A percentile compares a stretch with the other conserved stretches of the same genome.
phyloP scores from a whole-genome alignment of 1,140 invertebrate genomes.

The Listronotus bonariensis region DNA sequence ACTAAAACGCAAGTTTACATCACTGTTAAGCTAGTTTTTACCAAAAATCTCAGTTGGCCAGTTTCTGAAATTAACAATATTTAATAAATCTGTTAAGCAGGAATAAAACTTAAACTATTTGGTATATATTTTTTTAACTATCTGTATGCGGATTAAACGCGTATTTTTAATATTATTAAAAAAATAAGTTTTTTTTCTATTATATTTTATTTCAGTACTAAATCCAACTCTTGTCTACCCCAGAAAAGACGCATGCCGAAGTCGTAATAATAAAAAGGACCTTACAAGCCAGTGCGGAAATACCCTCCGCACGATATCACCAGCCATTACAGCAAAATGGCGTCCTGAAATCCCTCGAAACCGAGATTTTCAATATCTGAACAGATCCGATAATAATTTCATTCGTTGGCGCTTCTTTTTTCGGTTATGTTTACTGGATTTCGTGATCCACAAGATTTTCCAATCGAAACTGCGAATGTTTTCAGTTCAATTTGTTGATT shows the following conservation, averaged over 20 bases:
- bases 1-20: too few species aligned
- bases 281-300: conserved; percentile 20
- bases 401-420: conserved; percentile 26
- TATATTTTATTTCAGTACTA: not conserved
- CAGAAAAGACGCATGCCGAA: conserved; percentile 14
- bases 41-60: too few species aligned
- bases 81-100: too few species aligned
- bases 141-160: too few species aligned
- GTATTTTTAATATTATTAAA: too few species aligned
- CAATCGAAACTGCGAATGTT: conserved; percentile 13
- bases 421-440: conserved; percentile 20
- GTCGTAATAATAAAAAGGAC: conserved; percentile 31
- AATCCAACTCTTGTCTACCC: conserved; percentile 15
- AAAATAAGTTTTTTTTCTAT: not conserved
- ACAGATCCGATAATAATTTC: conserved; percentile 37
- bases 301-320: conserved; percentile 26
- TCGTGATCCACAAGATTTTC: conserved; percentile 20
- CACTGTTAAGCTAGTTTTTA: too few species aligned
- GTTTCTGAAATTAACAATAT: too few species aligned
- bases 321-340: conserved; percentile 33
- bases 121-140: too few species aligned
- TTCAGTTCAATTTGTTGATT: not conserved
- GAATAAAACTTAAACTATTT: too few species aligned
- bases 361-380: conserved; percentile 36
- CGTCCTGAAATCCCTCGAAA: conserved; percentile 25